phyloP scores from a whole-genome alignment of 2,888 invertebrate species.

The Pyrrhia umbra region DNA sequence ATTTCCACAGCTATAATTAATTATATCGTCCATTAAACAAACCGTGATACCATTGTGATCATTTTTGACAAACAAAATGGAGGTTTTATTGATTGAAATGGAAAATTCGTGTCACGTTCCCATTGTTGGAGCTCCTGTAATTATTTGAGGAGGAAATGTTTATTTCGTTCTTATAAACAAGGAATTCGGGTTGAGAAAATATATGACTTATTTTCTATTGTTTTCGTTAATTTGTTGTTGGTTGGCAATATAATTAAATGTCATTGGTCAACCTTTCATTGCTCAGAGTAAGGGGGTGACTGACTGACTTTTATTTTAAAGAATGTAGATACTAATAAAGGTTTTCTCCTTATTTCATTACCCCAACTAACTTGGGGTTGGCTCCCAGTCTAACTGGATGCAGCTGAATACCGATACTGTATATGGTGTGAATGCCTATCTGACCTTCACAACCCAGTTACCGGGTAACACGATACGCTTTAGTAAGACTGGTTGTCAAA shows the following conservation, averaged over 20 bases:
- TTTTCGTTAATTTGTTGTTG: constrained; percentile 35
- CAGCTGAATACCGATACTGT: too few relatives aligned
- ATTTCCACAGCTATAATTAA: constrained; percentile 54
- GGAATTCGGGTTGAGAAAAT: constrained; percentile 23
- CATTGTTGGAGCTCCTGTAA: constrained; percentile 46
- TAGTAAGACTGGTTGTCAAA: too few relatives aligned
- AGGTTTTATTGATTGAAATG: constrained; percentile 59
- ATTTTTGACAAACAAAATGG: constrained; percentile 55
- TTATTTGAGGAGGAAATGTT: constrained; percentile 49
- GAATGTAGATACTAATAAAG: too few relatives aligned
- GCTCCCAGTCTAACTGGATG: too few relatives aligned
- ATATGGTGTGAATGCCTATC: too few relatives aligned
- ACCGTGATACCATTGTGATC: constrained; percentile 41
- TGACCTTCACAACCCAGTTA: too few relatives aligned
- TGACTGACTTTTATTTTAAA: too few relatives aligned
- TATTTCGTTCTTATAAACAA: constrained; percentile 38
- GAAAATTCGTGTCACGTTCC: constrained; percentile 56
- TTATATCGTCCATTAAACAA: constrained; percentile 51
- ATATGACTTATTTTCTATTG: constrained; percentile 24
- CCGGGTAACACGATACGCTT: too few relatives aligned
- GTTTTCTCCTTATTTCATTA: too few relatives aligned
- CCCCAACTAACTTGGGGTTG: too few relatives aligned
- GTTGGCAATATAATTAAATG: constrained; percentile 23
- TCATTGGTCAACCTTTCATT: constrained; percentile 28
- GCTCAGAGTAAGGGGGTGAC: background rate